phyloP scores from a whole-genome alignment of 2,888 invertebrate genomes.

The Nebria salina region DNA sequence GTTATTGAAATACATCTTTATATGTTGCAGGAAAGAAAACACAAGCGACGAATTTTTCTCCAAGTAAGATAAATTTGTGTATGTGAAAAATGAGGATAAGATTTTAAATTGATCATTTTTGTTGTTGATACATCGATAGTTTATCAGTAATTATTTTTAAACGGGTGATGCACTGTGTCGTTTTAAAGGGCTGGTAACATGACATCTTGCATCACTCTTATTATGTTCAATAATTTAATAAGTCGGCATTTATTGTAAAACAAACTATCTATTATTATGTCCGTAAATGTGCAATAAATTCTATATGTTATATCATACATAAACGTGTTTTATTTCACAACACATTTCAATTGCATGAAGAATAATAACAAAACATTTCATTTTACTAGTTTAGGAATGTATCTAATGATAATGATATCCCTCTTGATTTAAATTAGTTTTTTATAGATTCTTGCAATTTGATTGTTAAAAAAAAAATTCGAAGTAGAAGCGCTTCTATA shows the following conservation, averaged over 20 bases:
- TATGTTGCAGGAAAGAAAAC: slow-evolving; percentile 42
- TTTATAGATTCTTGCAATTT: neutral
- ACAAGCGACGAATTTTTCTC: slow-evolving; percentile 30
- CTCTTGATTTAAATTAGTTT: no score
- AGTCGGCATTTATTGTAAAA: slow-evolving; percentile 15
- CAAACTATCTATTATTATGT: slow-evolving; percentile 2
- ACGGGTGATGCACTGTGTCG: slow-evolving; percentile 21
- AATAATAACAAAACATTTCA: no score
- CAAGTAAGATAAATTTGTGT: slow-evolving; percentile 16
- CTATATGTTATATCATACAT: slow-evolving; percentile 8
- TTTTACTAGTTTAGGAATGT: no score
- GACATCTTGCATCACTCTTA: neutral
- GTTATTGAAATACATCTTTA: neutral
- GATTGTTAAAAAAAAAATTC: neutral
- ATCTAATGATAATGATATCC: no score
- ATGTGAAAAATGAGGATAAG: slow-evolving; percentile 5
- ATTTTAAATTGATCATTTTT: slow-evolving; percentile 27
- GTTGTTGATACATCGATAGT: slow-evolving; percentile 24
- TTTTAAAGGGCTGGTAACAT: slow-evolving; percentile 39
- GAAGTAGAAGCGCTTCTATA: no score
- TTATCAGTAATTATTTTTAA: neutral
- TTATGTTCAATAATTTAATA: neutral
- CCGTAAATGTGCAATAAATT: slow-evolving; percentile 10
- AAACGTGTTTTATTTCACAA: neutral
- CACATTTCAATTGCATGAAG: neutral